Evolutionary conservation across 2,113 vertebrate species (phyloP).

Genomic region (Microcebus jonahi): DNA sequence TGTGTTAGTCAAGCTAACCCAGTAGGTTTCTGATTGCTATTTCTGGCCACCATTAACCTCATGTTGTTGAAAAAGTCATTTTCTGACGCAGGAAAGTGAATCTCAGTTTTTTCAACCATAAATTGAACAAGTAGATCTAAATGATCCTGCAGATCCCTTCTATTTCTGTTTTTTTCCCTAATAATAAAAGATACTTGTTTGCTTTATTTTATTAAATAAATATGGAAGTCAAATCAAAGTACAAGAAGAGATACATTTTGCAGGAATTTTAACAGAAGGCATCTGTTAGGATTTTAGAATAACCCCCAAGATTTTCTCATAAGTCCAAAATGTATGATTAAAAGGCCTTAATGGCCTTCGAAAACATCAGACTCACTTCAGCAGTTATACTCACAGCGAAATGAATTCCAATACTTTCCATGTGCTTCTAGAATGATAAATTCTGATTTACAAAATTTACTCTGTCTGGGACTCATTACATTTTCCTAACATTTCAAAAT

Average conservation of each 20-base stretch:
- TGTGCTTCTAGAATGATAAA: neutral
- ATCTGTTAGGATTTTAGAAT: neutral
- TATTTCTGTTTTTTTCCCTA: neutral
- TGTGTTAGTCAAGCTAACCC: neutral
- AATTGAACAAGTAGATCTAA: neutral
- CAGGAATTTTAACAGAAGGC: neutral
- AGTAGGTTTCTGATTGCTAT: neutral
- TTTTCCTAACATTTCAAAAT: slow-evolving; percentile 49
- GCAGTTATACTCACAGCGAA: neutral
- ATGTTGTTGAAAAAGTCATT: neutral
- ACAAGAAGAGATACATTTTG: neutral
- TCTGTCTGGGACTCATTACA: neutral
- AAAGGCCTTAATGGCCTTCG: neutral
- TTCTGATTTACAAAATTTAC: neutral
- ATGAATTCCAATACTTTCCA: neutral
- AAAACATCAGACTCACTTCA: neutral
- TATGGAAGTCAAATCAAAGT: neutral
- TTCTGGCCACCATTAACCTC: neutral
- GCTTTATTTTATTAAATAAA: slow-evolving; percentile 30
- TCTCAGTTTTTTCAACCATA: neutral
- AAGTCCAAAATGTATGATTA: neutral
- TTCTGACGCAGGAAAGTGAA: neutral
- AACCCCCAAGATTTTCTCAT: neutral
- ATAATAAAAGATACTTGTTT: neutral
- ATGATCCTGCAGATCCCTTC: neutral